A percentile compares a stretch with the other conserved stretches of the same genome.
Conservation (phyloP, 2,888 invertebrate species). For the Urechis unicinctus region DNA sequence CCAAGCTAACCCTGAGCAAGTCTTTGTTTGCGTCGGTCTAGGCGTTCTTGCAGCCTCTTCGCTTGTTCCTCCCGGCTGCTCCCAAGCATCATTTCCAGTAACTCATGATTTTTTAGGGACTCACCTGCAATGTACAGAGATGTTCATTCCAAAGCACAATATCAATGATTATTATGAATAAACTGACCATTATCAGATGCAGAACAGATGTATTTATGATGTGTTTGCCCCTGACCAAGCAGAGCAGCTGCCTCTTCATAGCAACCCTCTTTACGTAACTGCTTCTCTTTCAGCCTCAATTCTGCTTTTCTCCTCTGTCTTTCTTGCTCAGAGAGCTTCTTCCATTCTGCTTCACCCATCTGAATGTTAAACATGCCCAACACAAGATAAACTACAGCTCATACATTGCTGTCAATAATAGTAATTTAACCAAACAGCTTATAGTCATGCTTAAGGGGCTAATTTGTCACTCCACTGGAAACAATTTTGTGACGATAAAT, state of each 20-base stretch:
- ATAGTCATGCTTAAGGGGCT: no score
- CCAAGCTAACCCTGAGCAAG: neutral
- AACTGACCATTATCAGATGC: no score
- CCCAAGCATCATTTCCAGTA: conserved; percentile 15
- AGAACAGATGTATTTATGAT: no score
- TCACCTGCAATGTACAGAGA: neutral
- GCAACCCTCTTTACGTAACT: conserved; percentile 16
- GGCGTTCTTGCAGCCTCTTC: conserved; percentile 14
- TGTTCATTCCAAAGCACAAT: neutral
- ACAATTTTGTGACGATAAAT: no score
- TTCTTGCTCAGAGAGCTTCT: conserved; percentile 17
- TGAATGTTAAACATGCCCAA: no score
- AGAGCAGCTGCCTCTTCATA: neutral
- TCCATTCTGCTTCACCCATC: conserved; percentile 21
- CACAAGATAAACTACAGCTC: no score
- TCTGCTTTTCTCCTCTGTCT: conserved; percentile 16
- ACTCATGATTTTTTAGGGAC: conserved; percentile 1
- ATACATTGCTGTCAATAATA: no score
- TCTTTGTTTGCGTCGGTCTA: conserved; percentile 11
- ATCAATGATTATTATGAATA: no score
- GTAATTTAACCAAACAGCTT: no score
- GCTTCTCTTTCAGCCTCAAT: conserved; percentile 20
- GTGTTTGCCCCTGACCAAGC: neutral
- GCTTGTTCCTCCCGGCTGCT: conserved; percentile 17
- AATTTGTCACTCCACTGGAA: no score